Evolutionary conservation across 2,113 vertebrate genomes (phyloP), one percentile per base, ranked within the genome.

Genomic region (Ariopsis seemanni): DNA sequence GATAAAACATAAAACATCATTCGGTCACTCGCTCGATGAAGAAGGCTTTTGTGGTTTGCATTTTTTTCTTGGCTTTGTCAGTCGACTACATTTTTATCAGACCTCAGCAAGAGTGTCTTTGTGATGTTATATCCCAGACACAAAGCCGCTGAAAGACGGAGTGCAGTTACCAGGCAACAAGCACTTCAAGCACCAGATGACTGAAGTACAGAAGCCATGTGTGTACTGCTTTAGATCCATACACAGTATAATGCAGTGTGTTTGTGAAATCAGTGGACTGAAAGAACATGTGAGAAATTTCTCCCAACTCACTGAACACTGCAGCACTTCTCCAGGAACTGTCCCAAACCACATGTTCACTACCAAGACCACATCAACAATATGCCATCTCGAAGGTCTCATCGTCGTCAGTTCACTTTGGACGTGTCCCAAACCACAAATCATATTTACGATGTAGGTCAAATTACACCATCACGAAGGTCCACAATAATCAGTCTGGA

Each of bases 101-200:
- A 90, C 91, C 93, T 89, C 87, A 50, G 91, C 89, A 90, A 92
- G 92, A 91, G 91, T 91, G 92, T 93, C 91, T 95, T 95, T 93
- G 92, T 92, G 92, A 94, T 95, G 92, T 93, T 94, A 92, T 92
- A 90, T 92, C 92, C 91, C 85, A 65, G 91, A 91, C 94, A 93
- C 91, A 91, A 90, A 91, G 90, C 65, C 67, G 62, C 94, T 95
- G 92, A 93, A 95, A 88, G 85, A 92, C 83, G 92, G 89, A 93
- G 91, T 93, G 92, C 52, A 84, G 95, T 96, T 95, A 94, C 95
- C 91, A 94, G 93, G 95, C 95, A 96, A 96, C 95, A 94, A 93
- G 93, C 94, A 91, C 92, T 93, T 92, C 93, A 94, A 92, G 93
- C 92, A 92, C 93, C 92, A 93, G 94, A 89, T 84, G 34, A 91